Base-by-base conservation (phyloP, 2,888 invertebrate genomes). In the Linnaemya vulpina region DNA sequence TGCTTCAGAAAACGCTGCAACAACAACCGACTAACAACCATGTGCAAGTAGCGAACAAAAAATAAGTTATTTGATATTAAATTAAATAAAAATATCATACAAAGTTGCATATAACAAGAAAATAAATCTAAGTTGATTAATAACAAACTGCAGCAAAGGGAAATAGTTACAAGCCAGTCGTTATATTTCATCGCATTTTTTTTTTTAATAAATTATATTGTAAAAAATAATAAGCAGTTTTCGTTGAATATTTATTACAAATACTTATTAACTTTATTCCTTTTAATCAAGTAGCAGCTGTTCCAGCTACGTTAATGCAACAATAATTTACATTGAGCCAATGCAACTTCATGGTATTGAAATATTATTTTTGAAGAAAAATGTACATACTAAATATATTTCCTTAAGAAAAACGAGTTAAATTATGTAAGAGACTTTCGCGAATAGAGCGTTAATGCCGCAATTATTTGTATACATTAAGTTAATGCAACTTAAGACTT, bases 71-170 rank as follows among this genome's bases (percentile, higher is more conserved):
- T 46, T 65, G 62, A 77, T 81, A 77, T 74, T 73, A 67, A 76
- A 84, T 67, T 58, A 74, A 38, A 70, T 53, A 20, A 17, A 20
- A 76, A 74, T 25, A 40, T 40, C 46, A 51, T 17, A 62, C n/a
- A 63, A 71, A 75, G 55, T 60, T 77, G 51, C 65, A 81, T 71
- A 74, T 71, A 70, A 70, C 74, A 70, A 62, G 78, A 53, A 75
- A 78, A 84, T 65, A 77, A 84, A 84, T 74, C 51, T 65, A 74
- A 84, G 81, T 84, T 84, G 81, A 85, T 82, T 82, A 78, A 82
- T 78, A 75, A 80, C 62, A 62, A 60, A 74, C 43, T 8, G 10
- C 51, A 20, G 22, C n/a, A n/a, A 53, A 38, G 9, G 35, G 13
- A 58, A 15, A 20, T 7, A 43, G 11, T 40, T 10, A n/a, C 55